Conservation (phyloP, 37 sponge, comb jelly and placozoan species). For the Halichondria panicea region DNA sequence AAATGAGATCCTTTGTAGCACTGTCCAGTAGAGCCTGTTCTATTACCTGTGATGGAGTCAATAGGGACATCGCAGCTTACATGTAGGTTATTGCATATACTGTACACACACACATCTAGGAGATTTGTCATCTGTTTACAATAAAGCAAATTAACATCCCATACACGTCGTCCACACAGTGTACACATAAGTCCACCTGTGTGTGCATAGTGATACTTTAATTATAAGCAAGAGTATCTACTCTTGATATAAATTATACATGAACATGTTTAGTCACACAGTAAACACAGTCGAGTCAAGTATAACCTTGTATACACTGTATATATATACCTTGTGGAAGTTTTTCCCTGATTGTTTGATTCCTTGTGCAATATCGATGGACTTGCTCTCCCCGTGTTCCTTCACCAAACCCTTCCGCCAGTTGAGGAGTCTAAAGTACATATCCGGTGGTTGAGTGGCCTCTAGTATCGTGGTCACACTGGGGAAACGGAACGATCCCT, state of each 20-base stretch:
- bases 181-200: too few relatives aligned
- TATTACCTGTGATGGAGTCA: too few relatives aligned
- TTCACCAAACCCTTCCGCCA: conserved; percentile 38
- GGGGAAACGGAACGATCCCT: conserved; percentile 12
- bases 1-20: too few relatives aligned
- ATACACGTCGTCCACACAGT: too few relatives aligned
- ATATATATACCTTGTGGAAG: conserved; percentile 41
- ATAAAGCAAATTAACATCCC: too few relatives aligned
- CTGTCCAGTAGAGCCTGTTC: too few relatives aligned
- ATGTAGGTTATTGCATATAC: too few relatives aligned
- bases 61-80: too few relatives aligned
- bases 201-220: too few relatives aligned
- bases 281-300: neutral
- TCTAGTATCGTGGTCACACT: conserved; percentile 66
- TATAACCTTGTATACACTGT: neutral
- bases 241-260: neutral
- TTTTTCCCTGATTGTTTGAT: conserved; percentile 8
- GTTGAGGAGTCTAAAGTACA: conserved; percentile 5
- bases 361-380: neutral
- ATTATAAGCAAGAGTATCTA: too few relatives aligned
- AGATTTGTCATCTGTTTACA: too few relatives aligned
- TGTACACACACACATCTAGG: too few relatives aligned
- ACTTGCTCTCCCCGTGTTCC: conserved; percentile 26
- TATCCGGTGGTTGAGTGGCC: conserved; percentile 6
- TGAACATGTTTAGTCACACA: neutral